Evolutionary conservation across 1,140 invertebrate species (phyloP).

Genomic region (Phymorhynchus buccinoides): DNA sequence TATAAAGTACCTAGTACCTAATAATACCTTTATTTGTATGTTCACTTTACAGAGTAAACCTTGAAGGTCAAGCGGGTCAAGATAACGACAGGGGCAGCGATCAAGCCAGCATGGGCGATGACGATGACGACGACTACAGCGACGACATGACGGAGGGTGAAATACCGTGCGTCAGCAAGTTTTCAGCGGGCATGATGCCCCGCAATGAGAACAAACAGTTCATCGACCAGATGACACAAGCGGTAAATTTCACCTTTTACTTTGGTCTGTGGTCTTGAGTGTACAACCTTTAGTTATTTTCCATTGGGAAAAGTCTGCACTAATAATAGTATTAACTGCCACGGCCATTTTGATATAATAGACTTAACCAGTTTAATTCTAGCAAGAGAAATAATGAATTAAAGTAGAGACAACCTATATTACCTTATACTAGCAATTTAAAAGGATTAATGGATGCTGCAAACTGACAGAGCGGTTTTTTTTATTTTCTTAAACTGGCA

Average conservation of each 20-base stretch:
- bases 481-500: too few relatives aligned
- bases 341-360: too few relatives aligned
- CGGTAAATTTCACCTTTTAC: neutral
- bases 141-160: constrained; percentile 62
- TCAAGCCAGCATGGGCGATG: constrained; percentile 45
- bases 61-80: constrained; percentile 24
- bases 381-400: too few relatives aligned
- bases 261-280: neutral
- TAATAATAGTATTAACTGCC: too few relatives aligned
- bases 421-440: too few relatives aligned
- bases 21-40: neutral
- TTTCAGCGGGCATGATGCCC: constrained; percentile 92
- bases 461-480: too few relatives aligned
- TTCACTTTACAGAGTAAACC: neutral
- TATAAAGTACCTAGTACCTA: too few relatives aligned
- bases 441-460: too few relatives aligned
- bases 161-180: constrained; percentile 91
- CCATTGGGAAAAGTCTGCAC: too few relatives aligned
- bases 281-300: too few relatives aligned
- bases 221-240: neutral
- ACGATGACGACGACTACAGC: constrained; percentile 54
- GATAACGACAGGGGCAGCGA: constrained; percentile 55
- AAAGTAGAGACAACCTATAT: too few relatives aligned
- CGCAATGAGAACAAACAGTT: constrained; percentile 86
- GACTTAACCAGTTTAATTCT: too few relatives aligned